Conservation (phyloP, 2,797 vertebrate species). For the Tokudaia muenninki region DNA sequence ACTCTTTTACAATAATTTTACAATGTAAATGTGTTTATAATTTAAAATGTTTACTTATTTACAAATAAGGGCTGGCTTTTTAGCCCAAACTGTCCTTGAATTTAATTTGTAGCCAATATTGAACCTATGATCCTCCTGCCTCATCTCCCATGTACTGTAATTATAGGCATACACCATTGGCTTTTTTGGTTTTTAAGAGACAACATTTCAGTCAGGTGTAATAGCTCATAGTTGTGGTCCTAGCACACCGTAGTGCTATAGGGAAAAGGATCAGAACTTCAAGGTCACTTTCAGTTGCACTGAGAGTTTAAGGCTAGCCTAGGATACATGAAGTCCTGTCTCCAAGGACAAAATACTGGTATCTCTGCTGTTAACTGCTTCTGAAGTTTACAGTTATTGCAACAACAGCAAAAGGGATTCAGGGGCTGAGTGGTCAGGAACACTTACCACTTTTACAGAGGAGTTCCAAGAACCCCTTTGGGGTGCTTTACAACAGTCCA, state of each 20-base stretch:
- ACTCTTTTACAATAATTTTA: neutral
- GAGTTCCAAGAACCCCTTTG: no score
- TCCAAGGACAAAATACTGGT: neutral
- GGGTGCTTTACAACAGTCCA: neutral
- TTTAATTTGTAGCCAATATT: neutral
- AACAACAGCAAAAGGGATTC: neutral
- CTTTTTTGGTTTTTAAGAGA: neutral
- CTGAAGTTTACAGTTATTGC: slow-evolving; percentile 12
- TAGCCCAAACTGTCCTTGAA: neutral
- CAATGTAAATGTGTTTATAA: neutral
- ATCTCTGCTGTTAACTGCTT: slow-evolving; percentile 10
- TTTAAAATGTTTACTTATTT: neutral
- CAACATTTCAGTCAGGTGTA: neutral
- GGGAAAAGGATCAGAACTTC: neutral
- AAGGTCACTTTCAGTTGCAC: neutral
- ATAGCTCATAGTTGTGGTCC: neutral
- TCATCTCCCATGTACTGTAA: neutral
- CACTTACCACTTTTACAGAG: neutral
- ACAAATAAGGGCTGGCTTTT: neutral
- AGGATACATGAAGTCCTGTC: neutral
- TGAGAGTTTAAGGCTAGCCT: neutral
- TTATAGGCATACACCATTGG: neutral
- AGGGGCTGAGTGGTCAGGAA: neutral
- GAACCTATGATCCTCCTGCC: neutral
- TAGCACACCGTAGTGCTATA: neutral